These are phyloP conservation scores for Phytoseiulus persimilis DNA, from an alignment of 2,888 invertebrate species.

Conservation along the genomic window DNA sequence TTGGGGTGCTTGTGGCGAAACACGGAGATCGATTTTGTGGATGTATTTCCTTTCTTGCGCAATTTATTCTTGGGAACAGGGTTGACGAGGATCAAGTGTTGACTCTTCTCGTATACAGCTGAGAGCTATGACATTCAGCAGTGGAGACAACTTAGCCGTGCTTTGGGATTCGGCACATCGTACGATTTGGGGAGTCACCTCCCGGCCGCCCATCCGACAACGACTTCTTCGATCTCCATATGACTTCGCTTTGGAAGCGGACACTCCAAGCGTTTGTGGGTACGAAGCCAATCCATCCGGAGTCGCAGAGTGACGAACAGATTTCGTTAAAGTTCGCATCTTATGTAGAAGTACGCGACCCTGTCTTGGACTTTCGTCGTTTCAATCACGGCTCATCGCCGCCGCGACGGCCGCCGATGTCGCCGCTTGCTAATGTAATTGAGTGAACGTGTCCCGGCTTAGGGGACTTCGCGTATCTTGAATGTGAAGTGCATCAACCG, in stretches of 20 bases:
- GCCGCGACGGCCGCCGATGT: neutral
- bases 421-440: neutral
- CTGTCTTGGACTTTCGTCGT: neutral
- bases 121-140: neutral
- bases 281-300: neutral
- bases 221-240: neutral
- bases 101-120: neutral
- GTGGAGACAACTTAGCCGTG: neutral
- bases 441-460: neutral
- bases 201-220: neutral
- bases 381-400: neutral
- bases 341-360: neutral
- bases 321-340: neutral
- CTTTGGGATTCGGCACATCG: neutral
- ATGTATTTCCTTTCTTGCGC: neutral
- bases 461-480: neutral
- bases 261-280: neutral
- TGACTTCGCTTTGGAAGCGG: neutral
- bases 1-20: too few relatives aligned
- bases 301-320: neutral
- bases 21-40: neutral
- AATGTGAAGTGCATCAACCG: slow-evolving; percentile 5
- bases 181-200: neutral
- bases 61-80: neutral
- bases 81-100: neutral